A percentile compares a stretch with the other conserved stretches of the same genome.
Conservation (phyloP, 2,113 vertebrate genomes). For the Scomber japonicus region DNA sequence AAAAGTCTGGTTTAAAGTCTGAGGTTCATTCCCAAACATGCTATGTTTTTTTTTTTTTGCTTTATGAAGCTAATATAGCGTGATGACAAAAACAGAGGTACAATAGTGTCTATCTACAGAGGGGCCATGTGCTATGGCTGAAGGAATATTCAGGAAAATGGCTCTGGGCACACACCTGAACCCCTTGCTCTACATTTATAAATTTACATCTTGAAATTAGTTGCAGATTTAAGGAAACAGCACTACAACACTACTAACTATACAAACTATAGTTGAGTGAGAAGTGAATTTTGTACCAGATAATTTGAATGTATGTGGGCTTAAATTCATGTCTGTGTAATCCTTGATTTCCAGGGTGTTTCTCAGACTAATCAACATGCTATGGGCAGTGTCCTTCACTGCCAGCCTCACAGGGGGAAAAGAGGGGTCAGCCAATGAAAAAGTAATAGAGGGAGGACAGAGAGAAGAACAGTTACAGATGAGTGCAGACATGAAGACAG, state of each 20-base stretch:
- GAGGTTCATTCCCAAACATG: conserved; percentile 24
- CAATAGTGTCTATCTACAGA: conserved; percentile 36
- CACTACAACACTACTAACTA: neutral
- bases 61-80: conserved; percentile 49
- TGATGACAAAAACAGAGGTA: conserved; percentile 65
- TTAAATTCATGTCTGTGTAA: conserved; percentile 8
- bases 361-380: conserved; percentile 12
- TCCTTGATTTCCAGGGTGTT: conserved; percentile 10
- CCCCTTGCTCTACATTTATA: conserved; percentile 56
- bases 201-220: conserved; percentile 51
- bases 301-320: accelerated
- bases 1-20: conserved; percentile 21
- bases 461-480: conserved; percentile 40
- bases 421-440: conserved; percentile 21
- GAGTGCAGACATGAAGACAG: conserved; percentile 49
- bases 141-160: conserved; percentile 62
- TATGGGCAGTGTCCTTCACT: conserved; percentile 33
- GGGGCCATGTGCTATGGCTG: conserved; percentile 71
- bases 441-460: conserved; percentile 38
- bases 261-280: neutral
- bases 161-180: conserved; percentile 79
- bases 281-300: neutral
- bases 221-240: conserved; percentile 26
- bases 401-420: conserved; percentile 16
- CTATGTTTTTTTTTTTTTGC: neutral